Evolutionary conservation across 2,113 vertebrate genomes (phyloP), one percentile per base, ranked within the genome.

Genomic region (Xyrauchen texanus): DNA sequence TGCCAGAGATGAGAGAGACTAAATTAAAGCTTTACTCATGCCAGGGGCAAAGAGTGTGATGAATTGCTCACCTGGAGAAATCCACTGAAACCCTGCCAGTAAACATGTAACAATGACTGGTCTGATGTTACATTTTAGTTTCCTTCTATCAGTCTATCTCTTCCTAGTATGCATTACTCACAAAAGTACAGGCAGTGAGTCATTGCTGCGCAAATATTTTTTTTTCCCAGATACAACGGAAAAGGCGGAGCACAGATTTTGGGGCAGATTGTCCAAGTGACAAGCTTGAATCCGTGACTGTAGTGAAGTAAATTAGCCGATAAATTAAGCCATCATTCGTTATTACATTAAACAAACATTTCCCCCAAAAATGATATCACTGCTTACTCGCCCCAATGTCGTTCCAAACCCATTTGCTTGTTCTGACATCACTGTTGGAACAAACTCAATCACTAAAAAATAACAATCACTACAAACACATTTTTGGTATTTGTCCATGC

Each of bases 11-110:
- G 51, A 70, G 70, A 62, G 47, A 82, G 64, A 76, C 62, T 72
- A 63, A 67, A 79, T 76, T 82, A 82, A 68, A 77, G 64, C 70
- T 61, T 55, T 77, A 55, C 65, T 78, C 67, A 21, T 68, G 74
- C 55, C 53, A 61, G 10, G 21, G 45, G 9, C 7, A 44, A 16
- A 53, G 12, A 46, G 21, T 55, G 49, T 77, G n/a, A 62, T 16
- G 60, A 64, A 73, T 21, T 63, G 51, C 46, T 64, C 65, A 78
- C 9, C 61, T 68, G 15, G 11, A 71, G 51, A 55, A 60, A 8
- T 58, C 52, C 61, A 51, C 62, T 21, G 73, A 71, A 68, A 44
- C n/a, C 13, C 6, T 10, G 12, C 1, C 8, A 46, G 68, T 71
- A 57, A 67, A 55, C 64, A 68, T 49, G 45, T 34, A 16, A 62